Conservation (phyloP, 2,888 invertebrate species). For the Heliconius hortense region DNA sequence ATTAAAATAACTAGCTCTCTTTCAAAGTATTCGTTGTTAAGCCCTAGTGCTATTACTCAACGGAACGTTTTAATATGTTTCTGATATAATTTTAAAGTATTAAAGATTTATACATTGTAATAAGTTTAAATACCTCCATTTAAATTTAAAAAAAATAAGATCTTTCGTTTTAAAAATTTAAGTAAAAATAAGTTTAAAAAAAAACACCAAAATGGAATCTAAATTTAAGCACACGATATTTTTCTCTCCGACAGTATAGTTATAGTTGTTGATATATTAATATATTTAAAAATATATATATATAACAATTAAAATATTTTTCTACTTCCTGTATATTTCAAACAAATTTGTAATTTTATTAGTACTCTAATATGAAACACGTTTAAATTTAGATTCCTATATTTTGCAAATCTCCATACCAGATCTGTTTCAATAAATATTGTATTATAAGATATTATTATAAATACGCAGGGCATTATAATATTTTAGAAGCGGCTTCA, state of each 20-base stretch:
- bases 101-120: conserved; percentile 24
- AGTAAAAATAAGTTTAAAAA: conserved; percentile 18
- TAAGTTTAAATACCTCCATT: conserved; percentile 27
- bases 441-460: conserved; percentile 37
- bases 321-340: conserved; percentile 36
- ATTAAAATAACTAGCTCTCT: not conserved
- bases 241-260: conserved; percentile 22
- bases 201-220: conserved; percentile 32
- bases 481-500: conserved; percentile 34
- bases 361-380: conserved; percentile 12
- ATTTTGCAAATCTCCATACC: conserved; percentile 24
- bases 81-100: conserved; percentile 22
- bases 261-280: conserved; percentile 24
- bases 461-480: conserved; percentile 43
- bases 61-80: conserved; percentile 7
- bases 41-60: conserved; percentile 8
- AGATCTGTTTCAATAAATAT: conserved; percentile 34
- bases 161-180: conserved; percentile 3
- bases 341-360: conserved; percentile 26
- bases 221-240: conserved; percentile 37
- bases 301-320: conserved; percentile 36
- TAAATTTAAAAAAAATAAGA: not conserved
- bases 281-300: conserved; percentile 13
- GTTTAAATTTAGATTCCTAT: conserved; percentile 38
- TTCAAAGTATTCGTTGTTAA: conserved; percentile 3